Evolutionary conservation across 2,113 vertebrate species (phyloP).

Genomic region (Zapus hudsonius): DNA sequence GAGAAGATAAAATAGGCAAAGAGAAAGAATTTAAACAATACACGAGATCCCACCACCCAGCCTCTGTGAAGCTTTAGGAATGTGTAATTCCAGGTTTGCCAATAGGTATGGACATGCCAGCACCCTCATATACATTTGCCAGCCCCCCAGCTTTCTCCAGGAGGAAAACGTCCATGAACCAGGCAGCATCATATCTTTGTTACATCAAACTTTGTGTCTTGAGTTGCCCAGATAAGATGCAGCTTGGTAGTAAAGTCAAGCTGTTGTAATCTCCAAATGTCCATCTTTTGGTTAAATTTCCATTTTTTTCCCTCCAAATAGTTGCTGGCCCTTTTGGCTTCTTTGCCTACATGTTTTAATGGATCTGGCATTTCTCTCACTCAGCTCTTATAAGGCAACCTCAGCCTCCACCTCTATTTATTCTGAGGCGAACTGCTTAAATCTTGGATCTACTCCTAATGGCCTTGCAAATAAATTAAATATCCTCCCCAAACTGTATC

Average conservation of each 20-base stretch:
- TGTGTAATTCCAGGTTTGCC: not conserved
- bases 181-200: not conserved
- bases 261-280: not conserved
- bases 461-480: not conserved
- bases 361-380: not conserved
- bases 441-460: not conserved
- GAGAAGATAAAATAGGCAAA: constrained; percentile 35
- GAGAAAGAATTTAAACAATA: not conserved
- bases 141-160: not conserved
- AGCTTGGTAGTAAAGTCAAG: not conserved
- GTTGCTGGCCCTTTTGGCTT: not conserved
- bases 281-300: not conserved
- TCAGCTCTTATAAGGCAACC: not conserved
- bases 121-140: not conserved
- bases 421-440: not conserved
- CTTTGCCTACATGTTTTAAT: not conserved
- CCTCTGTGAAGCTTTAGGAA: not conserved
- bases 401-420: not conserved
- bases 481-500: not conserved
- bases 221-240: not conserved
- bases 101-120: not conserved
- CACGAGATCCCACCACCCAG: not conserved
- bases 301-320: not conserved
- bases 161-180: not conserved
- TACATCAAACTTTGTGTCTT: not conserved